Base-by-base conservation (phyloP, 1,140 invertebrate genomes). In the Megalonaias nervosa region DNA sequence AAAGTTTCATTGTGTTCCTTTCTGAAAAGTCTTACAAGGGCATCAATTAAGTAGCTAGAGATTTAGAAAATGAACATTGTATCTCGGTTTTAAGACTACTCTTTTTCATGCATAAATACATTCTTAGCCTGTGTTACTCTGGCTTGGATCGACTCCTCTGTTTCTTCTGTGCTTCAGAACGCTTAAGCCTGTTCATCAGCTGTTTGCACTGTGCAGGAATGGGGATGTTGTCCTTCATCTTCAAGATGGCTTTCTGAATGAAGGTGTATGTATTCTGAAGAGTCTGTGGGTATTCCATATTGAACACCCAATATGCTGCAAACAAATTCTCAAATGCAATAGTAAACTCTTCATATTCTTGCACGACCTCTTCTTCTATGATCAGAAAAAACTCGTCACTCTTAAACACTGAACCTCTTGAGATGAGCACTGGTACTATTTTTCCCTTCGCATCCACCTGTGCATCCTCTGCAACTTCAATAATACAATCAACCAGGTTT, bases 291-390 rank as follows among this genome's bases (percentile, higher is more conserved):
- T 88, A 89, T 75, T 86, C 84, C 88, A 89, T 89, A 67, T 89
- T 89, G 65, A 89, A 89, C 1, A 89, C 87, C 86, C 87, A 89
- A 81, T 89, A 89, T 17, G 86, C 84, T 23, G 88, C 82, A 81
- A 88, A 89, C 61, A 89, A 71, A 26, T 85, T 85, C 9, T 85
- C 88, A 74, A 87, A 85, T 55, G 88, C 88, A 70, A 89, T 88
- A 12, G 88, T 89, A 67, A 89, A 89, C 73, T 89, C 88, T 66
- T 89, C 88, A 82, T 88, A 89, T 73, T 88, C 88, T 70, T 89
- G 88, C 23, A 89, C 82, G 56, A 89, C 79, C 62, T 87, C 86
- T 71, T 89, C 87, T 74, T 89, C 88, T 9, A 87, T 85, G 26
- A 89, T 85, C 15, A 89, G 81, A 68, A 88, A 84, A 74, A 89